Percentiles rank a stretch among this genome's conserved stretches.
Evolutionary conservation across 2,797 vertebrate species (phyloP).

Genomic region (Borostomias antarcticus): DNA sequence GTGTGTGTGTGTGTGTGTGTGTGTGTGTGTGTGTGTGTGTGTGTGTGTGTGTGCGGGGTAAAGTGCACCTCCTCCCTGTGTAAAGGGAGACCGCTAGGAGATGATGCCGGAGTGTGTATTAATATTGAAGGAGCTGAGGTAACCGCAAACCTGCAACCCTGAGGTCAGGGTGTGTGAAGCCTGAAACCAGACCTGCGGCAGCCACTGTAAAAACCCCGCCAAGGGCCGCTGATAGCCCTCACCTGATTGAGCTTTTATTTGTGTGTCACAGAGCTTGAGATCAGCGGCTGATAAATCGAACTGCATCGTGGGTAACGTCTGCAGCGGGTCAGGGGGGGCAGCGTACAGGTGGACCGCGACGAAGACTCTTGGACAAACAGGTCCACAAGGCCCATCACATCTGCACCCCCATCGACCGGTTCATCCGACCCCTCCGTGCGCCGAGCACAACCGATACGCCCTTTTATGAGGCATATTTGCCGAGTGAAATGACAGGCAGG

Average conservation of each 20-base stretch:
- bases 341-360: not conserved
- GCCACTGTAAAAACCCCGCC: constrained; percentile 46
- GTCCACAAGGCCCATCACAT: not conserved
- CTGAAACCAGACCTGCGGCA: constrained; percentile 66
- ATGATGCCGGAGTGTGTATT: constrained; percentile 75
- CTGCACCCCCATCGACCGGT: not conserved
- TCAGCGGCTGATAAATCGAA: too few relatives aligned
- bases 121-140: constrained; percentile 80
- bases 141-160: constrained; percentile 73
- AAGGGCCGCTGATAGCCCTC: constrained; percentile 37
- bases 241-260: constrained; percentile 51
- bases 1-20: constrained; percentile 3
- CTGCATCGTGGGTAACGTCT: not conserved
- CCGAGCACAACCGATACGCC: not conserved
- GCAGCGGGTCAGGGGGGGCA: not conserved
- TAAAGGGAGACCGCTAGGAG: constrained; percentile 72
- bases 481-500: constrained; percentile 1
- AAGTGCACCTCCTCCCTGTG: constrained; percentile 38
- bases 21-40: not conserved
- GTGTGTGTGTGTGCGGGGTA: constrained; percentile 3
- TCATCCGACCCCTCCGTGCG: not conserved
- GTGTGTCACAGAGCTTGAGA: too few relatives aligned
- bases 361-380: not conserved
- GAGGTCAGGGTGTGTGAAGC: constrained; percentile 66
- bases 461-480: constrained; percentile 12